phyloP scores from a whole-genome alignment of 2,797 vertebrate species.

The Oreonectes daqikongensis region DNA sequence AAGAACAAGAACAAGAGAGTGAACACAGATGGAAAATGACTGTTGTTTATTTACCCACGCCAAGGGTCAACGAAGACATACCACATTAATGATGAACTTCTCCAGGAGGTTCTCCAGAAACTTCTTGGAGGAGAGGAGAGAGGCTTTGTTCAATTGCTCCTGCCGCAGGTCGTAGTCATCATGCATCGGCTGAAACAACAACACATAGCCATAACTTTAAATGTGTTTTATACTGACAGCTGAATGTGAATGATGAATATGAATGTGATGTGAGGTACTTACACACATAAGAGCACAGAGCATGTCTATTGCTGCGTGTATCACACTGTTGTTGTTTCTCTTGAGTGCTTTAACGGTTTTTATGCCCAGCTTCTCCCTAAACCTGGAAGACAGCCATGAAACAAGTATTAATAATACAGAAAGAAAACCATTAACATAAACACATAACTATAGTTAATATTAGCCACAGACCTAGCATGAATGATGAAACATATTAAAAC shows the following conservation, averaged over 20 bases:
- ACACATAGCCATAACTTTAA: background rate
- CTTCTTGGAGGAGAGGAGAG: constrained; percentile 97
- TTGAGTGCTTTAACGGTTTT: constrained; percentile 99
- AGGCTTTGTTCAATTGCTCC: constrained; percentile 98
- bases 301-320: constrained; percentile 97
- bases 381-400: constrained; percentile 77
- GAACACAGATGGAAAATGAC: background rate
- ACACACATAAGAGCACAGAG: constrained; percentile 99
- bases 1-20: constrained; percentile 54
- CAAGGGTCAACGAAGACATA: constrained; percentile 64
- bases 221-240: too few relatives aligned
- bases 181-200: constrained; percentile 89
- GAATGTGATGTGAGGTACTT: constrained; percentile 73
- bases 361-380: constrained; percentile 94
- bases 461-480: background rate
- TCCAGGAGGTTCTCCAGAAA: constrained; percentile 99
- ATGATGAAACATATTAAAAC: background rate
- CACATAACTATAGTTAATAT: background rate
- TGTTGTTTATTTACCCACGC: background rate
- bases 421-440: too few relatives aligned
- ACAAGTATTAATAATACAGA: background rate
- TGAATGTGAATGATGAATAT: background rate
- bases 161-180: constrained; percentile 98
- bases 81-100: constrained; percentile 98
- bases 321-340: constrained; percentile 92